Conservation (phyloP, 2,797 vertebrate genomes). For the Prunella strophiata region DNA sequence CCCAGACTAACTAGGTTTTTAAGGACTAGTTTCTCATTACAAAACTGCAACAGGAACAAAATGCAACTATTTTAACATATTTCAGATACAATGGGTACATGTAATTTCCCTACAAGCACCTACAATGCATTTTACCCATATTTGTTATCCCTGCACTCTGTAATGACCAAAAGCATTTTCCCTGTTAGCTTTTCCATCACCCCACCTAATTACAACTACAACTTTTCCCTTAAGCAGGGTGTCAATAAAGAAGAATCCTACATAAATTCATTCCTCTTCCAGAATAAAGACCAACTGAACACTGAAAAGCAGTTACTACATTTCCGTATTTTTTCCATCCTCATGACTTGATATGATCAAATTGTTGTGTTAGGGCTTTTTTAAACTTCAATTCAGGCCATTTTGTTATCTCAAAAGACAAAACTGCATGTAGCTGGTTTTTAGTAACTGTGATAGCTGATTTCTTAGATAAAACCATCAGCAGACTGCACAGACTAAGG, state of each 20-base stretch:
- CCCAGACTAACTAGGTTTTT: neutral
- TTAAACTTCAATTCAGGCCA: neutral
- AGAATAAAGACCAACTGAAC: neutral
- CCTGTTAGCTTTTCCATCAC: neutral
- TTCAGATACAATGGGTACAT: neutral
- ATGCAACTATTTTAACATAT: neutral
- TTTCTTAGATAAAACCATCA: neutral
- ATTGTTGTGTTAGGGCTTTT: neutral
- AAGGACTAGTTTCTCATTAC: neutral
- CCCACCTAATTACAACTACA: neutral
- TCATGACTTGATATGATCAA: neutral
- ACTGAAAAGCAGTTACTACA: neutral
- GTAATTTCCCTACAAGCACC: neutral
- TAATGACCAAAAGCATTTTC: neutral
- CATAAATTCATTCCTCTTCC: neutral
- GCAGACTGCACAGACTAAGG: neutral
- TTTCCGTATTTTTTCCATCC: neutral
- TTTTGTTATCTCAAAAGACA: constrained; percentile 7
- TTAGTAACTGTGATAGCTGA: neutral
- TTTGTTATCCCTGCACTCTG: neutral
- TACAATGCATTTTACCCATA: neutral
- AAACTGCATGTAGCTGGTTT: neutral
- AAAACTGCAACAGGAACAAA: neutral
- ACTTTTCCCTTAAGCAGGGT: neutral
- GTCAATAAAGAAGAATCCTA: neutral